A percentile compares a stretch with the other conserved stretches of the same genome.
phyloP scores from a whole-genome alignment of 37 sponge, comb jelly and placozoan genomes.

The Cladorhizidae sp. region DNA sequence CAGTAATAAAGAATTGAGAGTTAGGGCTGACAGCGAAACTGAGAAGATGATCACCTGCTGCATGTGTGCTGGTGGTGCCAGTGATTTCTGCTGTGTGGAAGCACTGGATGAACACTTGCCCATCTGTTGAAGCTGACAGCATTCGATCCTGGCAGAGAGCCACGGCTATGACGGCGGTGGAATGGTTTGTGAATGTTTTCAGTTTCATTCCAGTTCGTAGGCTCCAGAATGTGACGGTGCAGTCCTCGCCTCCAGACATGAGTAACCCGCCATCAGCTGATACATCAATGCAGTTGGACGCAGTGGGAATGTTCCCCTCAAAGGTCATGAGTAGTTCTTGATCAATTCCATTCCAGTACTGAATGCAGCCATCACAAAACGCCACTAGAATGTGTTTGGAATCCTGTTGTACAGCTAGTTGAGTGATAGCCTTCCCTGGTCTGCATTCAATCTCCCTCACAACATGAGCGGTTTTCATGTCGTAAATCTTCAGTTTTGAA shows the following conservation, averaged over 20 bases:
- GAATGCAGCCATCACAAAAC: constrained; percentile 20
- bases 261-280: constrained; percentile 29
- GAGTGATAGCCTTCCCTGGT: neutral
- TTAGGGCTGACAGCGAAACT: constrained; percentile 19
- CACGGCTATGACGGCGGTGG: constrained; percentile 39
- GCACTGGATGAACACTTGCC: constrained; percentile 40
- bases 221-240: constrained; percentile 61
- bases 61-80: neutral
- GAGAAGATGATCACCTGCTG: constrained; percentile 5
- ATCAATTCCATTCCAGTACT: constrained; percentile 41
- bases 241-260: constrained; percentile 50
- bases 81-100: constrained; percentile 40
- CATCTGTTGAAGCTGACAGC: constrained; percentile 39
- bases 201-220: constrained; percentile 40
- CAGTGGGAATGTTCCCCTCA: constrained; percentile 6
- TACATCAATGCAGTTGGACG: constrained; percentile 51
- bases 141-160: constrained; percentile 32
- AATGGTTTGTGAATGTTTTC: constrained; percentile 48
- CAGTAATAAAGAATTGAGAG: constrained; percentile 16
- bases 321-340: constrained; percentile 13
- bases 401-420: constrained; percentile 31
- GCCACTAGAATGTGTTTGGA: constrained; percentile 20
- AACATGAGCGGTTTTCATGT: constrained; percentile 3
- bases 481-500: constrained; percentile 23
- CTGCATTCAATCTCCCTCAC: constrained; percentile 9